phyloP scores from a whole-genome alignment of 2,888 invertebrate species.

The Nomada ferruginata region DNA sequence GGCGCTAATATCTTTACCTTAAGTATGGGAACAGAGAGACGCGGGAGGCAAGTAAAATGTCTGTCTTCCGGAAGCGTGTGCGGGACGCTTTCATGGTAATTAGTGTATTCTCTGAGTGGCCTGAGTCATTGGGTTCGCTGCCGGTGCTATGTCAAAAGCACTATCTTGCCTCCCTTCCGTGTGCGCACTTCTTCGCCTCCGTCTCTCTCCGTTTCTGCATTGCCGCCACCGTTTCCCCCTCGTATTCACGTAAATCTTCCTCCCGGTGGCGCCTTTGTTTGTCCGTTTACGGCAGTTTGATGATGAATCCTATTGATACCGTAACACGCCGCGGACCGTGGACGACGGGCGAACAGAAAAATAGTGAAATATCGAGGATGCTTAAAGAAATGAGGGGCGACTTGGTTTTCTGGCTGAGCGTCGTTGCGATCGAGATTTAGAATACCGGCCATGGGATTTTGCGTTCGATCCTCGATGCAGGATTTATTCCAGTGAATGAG shows the following conservation, averaged over 20 bases:
- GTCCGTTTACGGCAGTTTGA: conserved; percentile 25
- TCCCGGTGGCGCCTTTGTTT: conserved; percentile 30
- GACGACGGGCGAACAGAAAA: too few species aligned
- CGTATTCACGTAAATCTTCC: conserved; percentile 22
- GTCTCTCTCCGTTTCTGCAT: not conserved
- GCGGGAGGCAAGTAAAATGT: conserved; percentile 70
- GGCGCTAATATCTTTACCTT: conserved; percentile 58
- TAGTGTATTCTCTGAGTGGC: conserved; percentile 81
- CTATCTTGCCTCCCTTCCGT: conserved; percentile 48
- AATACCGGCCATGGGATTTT: too few species aligned
- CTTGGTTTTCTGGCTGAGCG: too few species aligned
- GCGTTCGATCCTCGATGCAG: too few species aligned
- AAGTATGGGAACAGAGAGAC: conserved; percentile 52
- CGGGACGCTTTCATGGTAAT: conserved; percentile 78
- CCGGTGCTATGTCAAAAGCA: conserved; percentile 68
- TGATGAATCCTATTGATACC: not conserved
- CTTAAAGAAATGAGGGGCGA: too few species aligned
- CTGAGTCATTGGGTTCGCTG: conserved; percentile 78
- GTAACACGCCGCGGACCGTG: too few species aligned
- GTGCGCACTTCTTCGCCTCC: conserved; percentile 31
- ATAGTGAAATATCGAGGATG: too few species aligned
- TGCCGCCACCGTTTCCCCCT: not conserved
- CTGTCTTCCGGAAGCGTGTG: conserved; percentile 71
- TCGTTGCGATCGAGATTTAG: too few species aligned
- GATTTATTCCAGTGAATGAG: too few species aligned